Percentiles rank a stretch among this genome's conserved stretches.
These are phyloP conservation scores for Drosophila trapezifrons DNA, from an alignment of 1,140 invertebrate species.

Conservation along the genomic window DNA sequence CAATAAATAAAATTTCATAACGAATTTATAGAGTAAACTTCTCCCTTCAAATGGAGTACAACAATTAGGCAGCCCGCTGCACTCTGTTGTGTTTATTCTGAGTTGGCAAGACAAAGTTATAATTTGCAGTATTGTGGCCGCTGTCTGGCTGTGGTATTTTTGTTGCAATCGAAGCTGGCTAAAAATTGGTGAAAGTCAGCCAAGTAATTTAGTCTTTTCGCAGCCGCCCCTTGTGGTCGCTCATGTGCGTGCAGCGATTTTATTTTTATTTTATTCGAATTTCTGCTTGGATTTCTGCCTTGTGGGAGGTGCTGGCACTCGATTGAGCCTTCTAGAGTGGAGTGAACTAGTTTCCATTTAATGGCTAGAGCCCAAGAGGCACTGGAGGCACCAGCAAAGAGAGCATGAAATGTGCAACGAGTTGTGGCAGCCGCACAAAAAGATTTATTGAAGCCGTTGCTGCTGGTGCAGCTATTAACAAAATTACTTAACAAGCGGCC, in stretches of 20 bases:
- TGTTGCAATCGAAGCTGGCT: conserved; percentile 54
- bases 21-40: neutral
- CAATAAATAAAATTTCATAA: neutral
- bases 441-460: conserved; percentile 75
- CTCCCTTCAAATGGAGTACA: neutral
- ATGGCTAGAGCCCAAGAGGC: conserved; percentile 60
- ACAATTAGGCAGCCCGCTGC: conserved; percentile 25
- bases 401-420: conserved; percentile 82
- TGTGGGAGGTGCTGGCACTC: conserved; percentile 62
- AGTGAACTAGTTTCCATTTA: conserved; percentile 79
- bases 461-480: conserved; percentile 72
- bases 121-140: conserved; percentile 40
- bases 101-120: conserved; percentile 24
- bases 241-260: conserved; percentile 73
- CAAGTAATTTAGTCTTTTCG: conserved; percentile 34
- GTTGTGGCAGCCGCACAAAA: conserved; percentile 74
- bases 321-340: conserved; percentile 72
- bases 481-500: conserved; percentile 81
- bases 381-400: conserved; percentile 58
- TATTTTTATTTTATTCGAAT: conserved; percentile 44
- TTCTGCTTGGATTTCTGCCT: conserved; percentile 23
- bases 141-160: conserved; percentile 16
- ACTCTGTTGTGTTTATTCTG: conserved; percentile 25
- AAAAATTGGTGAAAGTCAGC: conserved; percentile 73
- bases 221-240: conserved; percentile 7